Conservation (phyloP, 2,888 invertebrate genomes). For the Nomada fucata region DNA sequence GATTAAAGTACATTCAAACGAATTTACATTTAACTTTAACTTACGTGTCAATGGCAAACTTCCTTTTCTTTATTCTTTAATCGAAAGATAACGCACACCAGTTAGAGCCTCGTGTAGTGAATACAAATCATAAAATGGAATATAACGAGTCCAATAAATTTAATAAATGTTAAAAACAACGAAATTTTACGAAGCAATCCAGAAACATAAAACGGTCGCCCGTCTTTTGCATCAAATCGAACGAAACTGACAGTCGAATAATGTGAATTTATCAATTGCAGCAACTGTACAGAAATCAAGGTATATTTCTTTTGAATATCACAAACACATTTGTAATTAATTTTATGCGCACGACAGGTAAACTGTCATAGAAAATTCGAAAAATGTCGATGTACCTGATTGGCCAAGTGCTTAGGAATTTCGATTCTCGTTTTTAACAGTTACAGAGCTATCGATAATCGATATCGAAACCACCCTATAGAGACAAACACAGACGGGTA, state of each 20-base stretch:
- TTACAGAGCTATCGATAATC: constrained; percentile 37
- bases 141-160: background rate
- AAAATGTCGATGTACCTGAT: constrained; percentile 17
- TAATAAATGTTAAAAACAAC: background rate
- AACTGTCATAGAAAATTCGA: constrained; percentile 42
- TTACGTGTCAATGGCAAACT: background rate
- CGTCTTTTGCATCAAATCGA: background rate
- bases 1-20: background rate
- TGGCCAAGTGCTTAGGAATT: constrained; percentile 14
- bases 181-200: background rate
- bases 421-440: constrained; percentile 41
- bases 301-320: background rate
- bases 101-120: no score
- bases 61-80: background rate
- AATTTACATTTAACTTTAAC: background rate
- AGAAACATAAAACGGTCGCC: background rate
- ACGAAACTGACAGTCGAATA: constrained; percentile 3
- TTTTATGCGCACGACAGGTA: background rate
- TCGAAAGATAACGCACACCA: background rate
- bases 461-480: constrained; percentile 17
- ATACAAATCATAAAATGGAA: background rate
- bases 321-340: constrained; percentile 16
- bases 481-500: background rate
- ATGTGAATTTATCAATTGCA: background rate
- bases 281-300: background rate